Conservation (phyloP, 1,140 invertebrate genomes). For the Drosophila takahashii region DNA sequence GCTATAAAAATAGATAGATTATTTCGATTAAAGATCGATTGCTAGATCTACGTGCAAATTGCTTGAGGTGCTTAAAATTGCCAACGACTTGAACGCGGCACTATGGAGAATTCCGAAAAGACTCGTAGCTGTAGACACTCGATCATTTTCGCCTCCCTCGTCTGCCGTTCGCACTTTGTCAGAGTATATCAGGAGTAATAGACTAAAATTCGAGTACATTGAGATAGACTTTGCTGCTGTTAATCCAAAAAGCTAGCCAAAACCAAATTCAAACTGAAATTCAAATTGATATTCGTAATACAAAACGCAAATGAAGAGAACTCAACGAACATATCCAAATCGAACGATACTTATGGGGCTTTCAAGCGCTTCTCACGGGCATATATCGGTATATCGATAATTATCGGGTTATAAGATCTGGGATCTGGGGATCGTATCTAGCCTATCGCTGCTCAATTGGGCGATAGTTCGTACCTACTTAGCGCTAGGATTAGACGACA, state of each 20-base stretch:
- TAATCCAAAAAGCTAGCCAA: slow-evolving; percentile 68
- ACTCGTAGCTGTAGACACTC: slow-evolving; percentile 27
- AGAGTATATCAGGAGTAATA: slow-evolving; percentile 85
- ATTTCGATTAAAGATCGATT: neutral
- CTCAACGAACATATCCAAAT: slow-evolving; percentile 41
- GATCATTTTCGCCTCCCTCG: slow-evolving; percentile 12
- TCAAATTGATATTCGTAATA: slow-evolving; percentile 46
- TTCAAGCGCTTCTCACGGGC: slow-evolving; percentile 1
- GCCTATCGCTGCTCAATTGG: slow-evolving; percentile 18
- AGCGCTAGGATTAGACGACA: slow-evolving; percentile 49
- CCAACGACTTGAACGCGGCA: slow-evolving; percentile 73
- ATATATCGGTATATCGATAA: neutral
- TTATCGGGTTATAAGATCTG: slow-evolving; percentile 5
- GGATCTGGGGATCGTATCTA: slow-evolving; percentile 18
- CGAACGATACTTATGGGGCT: slow-evolving; percentile 43
- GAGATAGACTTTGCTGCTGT: slow-evolving; percentile 54
- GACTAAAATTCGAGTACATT: slow-evolving; percentile 85
- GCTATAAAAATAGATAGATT: neutral
- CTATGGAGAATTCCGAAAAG: slow-evolving; percentile 35
- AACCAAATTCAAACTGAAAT: slow-evolving; percentile 63
- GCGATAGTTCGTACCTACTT: slow-evolving; percentile 44
- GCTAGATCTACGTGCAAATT: slow-evolving; percentile 49
- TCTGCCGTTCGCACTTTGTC: slow-evolving; percentile 69
- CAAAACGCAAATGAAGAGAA: slow-evolving; percentile 38
- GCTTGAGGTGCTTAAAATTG: slow-evolving; percentile 78